Evolutionary conservation across 2,113 vertebrate genomes (phyloP).

Genomic region (Tragelaphus strepsiceros): DNA sequence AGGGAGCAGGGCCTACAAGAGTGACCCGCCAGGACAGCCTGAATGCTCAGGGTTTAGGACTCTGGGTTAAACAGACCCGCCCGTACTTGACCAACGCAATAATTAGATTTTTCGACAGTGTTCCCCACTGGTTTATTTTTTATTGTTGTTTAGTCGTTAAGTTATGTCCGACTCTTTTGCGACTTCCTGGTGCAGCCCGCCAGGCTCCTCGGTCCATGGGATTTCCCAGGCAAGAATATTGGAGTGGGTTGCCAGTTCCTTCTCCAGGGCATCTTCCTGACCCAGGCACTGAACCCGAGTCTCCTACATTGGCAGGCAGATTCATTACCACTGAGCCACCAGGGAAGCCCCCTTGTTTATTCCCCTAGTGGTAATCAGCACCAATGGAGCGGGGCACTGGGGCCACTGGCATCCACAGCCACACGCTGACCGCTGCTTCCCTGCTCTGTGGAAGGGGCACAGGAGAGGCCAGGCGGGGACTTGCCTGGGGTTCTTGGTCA

Average conservation of each 20-base stretch:
- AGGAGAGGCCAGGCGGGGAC: background rate
- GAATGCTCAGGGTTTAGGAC: constrained; percentile 69
- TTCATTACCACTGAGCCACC: background rate
- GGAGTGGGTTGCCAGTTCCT: background rate
- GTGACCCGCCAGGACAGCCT: background rate
- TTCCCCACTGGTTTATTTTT: constrained; percentile 21
- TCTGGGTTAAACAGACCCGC: constrained; percentile 72
- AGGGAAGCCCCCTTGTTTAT: constrained; percentile 70
- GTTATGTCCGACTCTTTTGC: background rate
- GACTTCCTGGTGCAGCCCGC: background rate
- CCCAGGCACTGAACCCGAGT: background rate
- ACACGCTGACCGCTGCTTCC: constrained; percentile 54
- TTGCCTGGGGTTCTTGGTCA: background rate
- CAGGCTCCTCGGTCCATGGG: background rate
- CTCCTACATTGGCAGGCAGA: background rate
- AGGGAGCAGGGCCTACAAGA: constrained; percentile 26
- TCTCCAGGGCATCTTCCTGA: background rate
- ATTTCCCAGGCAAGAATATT: background rate
- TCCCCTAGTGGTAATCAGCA: constrained; percentile 81
- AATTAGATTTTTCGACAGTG: constrained; percentile 79
- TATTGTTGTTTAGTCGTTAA: background rate
- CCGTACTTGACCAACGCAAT: constrained; percentile 78
- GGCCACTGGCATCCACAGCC: constrained; percentile 73
- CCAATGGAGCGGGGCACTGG: constrained; percentile 69
- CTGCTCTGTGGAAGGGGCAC: background rate